Percentiles rank a stretch among this genome's conserved stretches.
Conservation (phyloP, 2,888 invertebrate species). For the Bombyx huttoni region DNA sequence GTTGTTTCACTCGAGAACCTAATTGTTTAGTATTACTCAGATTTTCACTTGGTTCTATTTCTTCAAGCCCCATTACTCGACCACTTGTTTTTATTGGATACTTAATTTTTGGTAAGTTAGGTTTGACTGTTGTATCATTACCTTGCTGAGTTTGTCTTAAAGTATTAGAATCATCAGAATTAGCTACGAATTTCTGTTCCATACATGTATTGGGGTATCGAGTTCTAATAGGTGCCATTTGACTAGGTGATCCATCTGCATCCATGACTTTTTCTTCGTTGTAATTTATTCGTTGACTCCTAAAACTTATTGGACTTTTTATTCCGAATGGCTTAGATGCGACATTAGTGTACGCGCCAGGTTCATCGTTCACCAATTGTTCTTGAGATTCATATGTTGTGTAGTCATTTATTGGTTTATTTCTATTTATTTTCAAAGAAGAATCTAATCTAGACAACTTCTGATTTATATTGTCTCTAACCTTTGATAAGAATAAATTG, state of each 20-base stretch:
- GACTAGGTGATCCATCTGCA: slow-evolving; percentile 5
- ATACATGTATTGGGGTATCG: not conserved
- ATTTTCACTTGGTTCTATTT: too few species aligned
- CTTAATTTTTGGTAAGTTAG: not conserved
- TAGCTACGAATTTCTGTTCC: not conserved
- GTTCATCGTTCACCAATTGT: too few species aligned
- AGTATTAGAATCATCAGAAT: not conserved
- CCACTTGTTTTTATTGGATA: not conserved
- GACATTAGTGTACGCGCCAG: not conserved
- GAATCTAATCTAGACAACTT: too few species aligned
- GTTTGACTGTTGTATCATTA: too few species aligned
- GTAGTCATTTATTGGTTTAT: too few species aligned
- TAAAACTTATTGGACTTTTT: not conserved
- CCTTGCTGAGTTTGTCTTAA: not conserved
- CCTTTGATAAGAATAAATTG: too few species aligned
- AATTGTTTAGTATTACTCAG: too few species aligned
- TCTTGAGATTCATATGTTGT: too few species aligned
- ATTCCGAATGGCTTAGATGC: not conserved
- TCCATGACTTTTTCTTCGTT: not conserved
- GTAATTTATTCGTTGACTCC: not conserved
- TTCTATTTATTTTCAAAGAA: too few species aligned
- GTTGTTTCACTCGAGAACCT: too few species aligned
- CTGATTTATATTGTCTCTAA: too few species aligned
- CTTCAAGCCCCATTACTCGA: not conserved
- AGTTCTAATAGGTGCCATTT: slow-evolving; percentile 6